Base-by-base conservation (phyloP, 2,888 invertebrate genomes). In the Pollenia amentaria region DNA sequence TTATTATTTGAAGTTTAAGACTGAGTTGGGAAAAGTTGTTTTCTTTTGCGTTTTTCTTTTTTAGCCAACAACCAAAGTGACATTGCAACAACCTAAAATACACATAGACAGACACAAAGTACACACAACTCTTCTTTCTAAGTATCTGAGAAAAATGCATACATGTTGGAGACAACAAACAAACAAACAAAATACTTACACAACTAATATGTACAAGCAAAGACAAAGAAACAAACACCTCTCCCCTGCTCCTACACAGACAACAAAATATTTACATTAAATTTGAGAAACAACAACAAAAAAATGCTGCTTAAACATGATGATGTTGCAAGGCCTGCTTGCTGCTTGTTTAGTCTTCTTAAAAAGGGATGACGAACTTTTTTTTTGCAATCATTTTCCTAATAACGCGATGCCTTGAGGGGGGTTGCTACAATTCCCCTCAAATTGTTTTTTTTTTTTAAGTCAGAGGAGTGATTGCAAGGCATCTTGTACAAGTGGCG, bases 181-280 rank as follows among this genome's bases (percentile, higher is more conserved):
- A 81, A 55, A 64, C 55, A 46, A 51, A 79, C 55, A 55, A 72
- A 80, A 73, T 65, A 69, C 73, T 62, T 85, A 62, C 51, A 69
- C 64, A 57, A 65, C 21, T 72, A 51, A 62, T 42, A 40, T 60
- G 51, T 40, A 57, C 38, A 18, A 53, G 29, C 38, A 42, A 38
- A 51, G 16, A 69, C 16, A 70, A 40, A 12, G 11, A 64, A 42
- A 42, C 18, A 69, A 51, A 51, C 21, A 42, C 40, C 67, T 16
- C 51, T 51, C 21, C 21, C 12, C 16, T 29, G 29, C 4, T 16
- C 40, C 12, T 62, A 73, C 70, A 78, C 60, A 67, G 62, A 57
- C 78, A 70, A 84, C 48, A 85, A 85, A 87, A 85, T 78, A 83
- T 83, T 85, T 82, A 82, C 85, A 85, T 87, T 85, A 79, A 85